Evolutionary conservation across 2,888 invertebrate genomes (phyloP).

Genomic region (Cremastobaeus sp.): DNA sequence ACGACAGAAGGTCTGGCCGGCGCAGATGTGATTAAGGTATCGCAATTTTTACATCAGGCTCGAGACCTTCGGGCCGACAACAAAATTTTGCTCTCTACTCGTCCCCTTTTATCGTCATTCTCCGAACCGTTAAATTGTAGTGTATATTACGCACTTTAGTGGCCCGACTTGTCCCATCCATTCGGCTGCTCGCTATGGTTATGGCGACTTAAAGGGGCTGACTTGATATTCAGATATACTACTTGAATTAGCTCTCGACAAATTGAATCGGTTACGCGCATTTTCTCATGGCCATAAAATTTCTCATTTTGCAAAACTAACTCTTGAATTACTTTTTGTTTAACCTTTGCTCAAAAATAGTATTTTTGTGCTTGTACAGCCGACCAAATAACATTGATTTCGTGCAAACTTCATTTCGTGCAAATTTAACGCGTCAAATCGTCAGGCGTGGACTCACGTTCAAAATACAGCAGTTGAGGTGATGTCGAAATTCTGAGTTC

Average conservation of each 20-base stretch:
- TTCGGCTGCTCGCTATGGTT: constrained; percentile 40
- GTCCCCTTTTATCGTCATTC: constrained; percentile 28
- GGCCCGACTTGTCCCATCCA: constrained; percentile 48
- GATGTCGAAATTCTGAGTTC: too few relatives aligned
- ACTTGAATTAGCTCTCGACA: constrained; percentile 39
- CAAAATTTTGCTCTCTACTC: constrained; percentile 17
- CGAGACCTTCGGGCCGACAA: too few relatives aligned
- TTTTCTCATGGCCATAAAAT: not conserved
- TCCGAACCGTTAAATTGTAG: constrained; percentile 46
- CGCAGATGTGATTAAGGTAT: constrained; percentile 9
- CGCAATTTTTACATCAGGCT: not conserved
- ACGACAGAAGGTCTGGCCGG: constrained; percentile 9
- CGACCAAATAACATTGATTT: too few relatives aligned
- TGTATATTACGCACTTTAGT: constrained; percentile 50
- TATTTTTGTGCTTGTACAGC: too few relatives aligned
- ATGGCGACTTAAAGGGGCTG: constrained; percentile 53
- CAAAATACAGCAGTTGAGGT: too few relatives aligned
- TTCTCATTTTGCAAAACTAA: constrained; percentile 12
- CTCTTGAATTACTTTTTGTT: constrained; percentile 1
- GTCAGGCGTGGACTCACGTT: too few relatives aligned
- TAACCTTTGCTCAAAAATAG: too few relatives aligned
- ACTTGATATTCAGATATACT: constrained; percentile 43
- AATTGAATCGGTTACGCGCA: constrained; percentile 34
- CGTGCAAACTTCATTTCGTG: too few relatives aligned
- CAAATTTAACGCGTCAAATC: too few relatives aligned